Evolutionary conservation across 2,113 vertebrate species (phyloP).

Genomic region (Myrmecophaga tridactyla): DNA sequence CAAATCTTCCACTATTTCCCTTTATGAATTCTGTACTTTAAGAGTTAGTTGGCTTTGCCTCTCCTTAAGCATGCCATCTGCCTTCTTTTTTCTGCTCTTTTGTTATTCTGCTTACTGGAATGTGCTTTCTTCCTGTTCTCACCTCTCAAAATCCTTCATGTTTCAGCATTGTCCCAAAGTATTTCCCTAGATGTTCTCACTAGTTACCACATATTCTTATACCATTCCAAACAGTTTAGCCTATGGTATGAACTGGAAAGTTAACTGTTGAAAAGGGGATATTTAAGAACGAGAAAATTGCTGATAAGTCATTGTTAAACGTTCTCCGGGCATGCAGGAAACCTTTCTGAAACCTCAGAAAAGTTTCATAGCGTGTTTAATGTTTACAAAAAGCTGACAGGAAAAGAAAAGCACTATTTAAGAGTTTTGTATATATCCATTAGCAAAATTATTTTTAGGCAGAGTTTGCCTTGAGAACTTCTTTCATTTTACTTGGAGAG

Average conservation of each 20-base stretch:
- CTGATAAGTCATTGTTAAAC: background rate
- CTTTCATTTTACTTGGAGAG: background rate
- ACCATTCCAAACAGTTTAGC: background rate
- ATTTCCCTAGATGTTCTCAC: background rate
- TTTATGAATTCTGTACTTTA: background rate
- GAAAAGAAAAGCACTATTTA: background rate
- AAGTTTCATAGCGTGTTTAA: background rate
- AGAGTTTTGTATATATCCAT: background rate
- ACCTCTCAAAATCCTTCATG: background rate
- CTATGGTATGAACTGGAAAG: background rate
- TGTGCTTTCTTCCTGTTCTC: background rate
- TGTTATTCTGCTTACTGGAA: background rate
- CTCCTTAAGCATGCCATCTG: background rate
- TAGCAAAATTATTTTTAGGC: background rate
- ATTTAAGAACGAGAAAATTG: slow-evolving; percentile 27
- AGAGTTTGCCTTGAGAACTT: background rate
- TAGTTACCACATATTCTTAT: background rate
- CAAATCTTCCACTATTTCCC: background rate
- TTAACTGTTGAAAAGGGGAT: background rate
- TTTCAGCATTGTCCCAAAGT: background rate
- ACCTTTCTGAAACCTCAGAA: background rate
- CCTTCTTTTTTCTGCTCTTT: background rate
- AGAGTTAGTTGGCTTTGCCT: background rate
- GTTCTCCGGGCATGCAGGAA: background rate
- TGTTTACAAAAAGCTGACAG: background rate